Percentiles rank a stretch among this genome's conserved stretches.
These are phyloP conservation scores for Epinotia nisella DNA, from an alignment of 2,888 invertebrate genomes.

Conservation along the genomic window DNA sequence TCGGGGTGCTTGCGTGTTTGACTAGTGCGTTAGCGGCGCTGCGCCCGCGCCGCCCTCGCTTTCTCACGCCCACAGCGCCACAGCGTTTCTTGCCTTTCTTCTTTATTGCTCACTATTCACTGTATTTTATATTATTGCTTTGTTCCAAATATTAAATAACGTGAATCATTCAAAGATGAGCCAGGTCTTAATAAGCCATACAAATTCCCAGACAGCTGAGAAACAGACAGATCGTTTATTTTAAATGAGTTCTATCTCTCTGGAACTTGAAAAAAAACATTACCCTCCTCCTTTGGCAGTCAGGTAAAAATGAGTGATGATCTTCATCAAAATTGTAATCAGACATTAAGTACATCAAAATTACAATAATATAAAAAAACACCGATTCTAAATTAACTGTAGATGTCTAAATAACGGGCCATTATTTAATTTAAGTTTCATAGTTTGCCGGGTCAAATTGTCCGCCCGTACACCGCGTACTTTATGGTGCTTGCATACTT, in stretches of 20 bases:
- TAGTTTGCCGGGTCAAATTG: conserved; percentile 8
- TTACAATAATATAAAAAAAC: background rate
- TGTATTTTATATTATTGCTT: conserved; percentile 50
- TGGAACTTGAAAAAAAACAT: too few relatives aligned
- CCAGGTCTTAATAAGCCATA: background rate
- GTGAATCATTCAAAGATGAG: conserved; percentile 34
- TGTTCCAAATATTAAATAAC: conserved; percentile 50
- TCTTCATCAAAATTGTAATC: too few relatives aligned
- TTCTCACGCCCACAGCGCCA: conserved; percentile 75
- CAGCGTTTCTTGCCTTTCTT: conserved; percentile 68
- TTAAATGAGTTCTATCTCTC: too few relatives aligned
- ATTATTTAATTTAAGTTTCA: conserved; percentile 13
- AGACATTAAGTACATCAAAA: too few relatives aligned
- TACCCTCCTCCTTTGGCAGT: too few relatives aligned
- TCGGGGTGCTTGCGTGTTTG: conserved; percentile 68
- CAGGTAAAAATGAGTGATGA: too few relatives aligned
- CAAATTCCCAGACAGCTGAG: background rate
- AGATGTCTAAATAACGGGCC: conserved; percentile 13
- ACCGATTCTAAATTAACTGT: background rate
- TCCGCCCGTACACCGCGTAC: background rate
- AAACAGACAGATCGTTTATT: background rate
- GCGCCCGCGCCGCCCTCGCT: conserved; percentile 65
- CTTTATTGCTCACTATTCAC: conserved; percentile 65
- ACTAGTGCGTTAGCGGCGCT: conserved; percentile 68
- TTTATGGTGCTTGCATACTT: conserved; percentile 18